Percentiles rank a stretch among this genome's conserved stretches.
phyloP scores from a whole-genome alignment of 2,113 vertebrate genomes.

The Nycticebus coucang region DNA sequence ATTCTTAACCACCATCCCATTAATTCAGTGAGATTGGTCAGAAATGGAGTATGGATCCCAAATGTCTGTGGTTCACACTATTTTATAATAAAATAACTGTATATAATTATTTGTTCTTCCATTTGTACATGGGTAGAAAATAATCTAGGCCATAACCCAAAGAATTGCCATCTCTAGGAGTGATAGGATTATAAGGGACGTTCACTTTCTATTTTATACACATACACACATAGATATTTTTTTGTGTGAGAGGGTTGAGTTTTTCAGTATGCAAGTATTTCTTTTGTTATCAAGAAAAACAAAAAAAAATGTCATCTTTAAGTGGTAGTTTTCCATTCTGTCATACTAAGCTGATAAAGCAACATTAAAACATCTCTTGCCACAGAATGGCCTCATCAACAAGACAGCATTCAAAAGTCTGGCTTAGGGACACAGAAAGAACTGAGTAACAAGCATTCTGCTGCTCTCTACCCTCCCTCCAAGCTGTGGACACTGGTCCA shows the following conservation, averaged over 20 bases:
- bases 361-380: not conserved
- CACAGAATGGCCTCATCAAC: not conserved
- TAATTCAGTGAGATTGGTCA: not conserved
- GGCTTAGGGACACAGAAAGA: not conserved
- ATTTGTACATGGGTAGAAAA: not conserved
- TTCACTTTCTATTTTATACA: not conserved
- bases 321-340: not conserved
- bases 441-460: not conserved
- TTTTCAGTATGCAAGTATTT: not conserved
- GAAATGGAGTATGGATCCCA: not conserved
- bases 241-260: not conserved
- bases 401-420: not conserved
- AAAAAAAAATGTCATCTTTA: conserved; percentile 10
- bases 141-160: not conserved
- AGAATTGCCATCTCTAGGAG: not conserved
- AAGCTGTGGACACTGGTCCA: not conserved
- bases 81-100: conserved; percentile 15
- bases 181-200: not conserved
- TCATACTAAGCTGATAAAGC: not conserved
- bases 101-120: not conserved
- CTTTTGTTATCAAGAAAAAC: conserved; percentile 30
- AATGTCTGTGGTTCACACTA: not conserved
- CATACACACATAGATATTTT: too few species aligned
- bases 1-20: not conserved
- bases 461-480: not conserved